Evolutionary conservation across 2,888 invertebrate genomes (phyloP), one percentile per base, ranked within the genome.

Genomic region (Nematopogon swammerdamellus): DNA sequence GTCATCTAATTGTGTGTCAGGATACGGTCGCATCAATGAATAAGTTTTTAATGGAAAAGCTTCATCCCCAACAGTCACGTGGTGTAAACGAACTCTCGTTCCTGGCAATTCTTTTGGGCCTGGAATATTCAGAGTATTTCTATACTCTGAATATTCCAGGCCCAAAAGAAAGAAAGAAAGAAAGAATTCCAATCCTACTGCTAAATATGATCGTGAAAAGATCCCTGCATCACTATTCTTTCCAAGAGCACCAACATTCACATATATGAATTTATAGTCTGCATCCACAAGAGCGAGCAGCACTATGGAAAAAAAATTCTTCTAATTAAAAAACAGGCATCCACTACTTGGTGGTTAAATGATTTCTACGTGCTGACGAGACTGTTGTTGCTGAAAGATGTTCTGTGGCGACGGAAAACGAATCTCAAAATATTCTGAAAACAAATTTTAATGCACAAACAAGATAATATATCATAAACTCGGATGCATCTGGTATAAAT

Each of bases 261-360:
- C 46, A 29, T 46, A 46, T 29, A 46, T 29, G 25, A 46, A 46
- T 20, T 46, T 46, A 46, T 46, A 46, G 25, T 46, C n/a, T n/a
- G 46, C 46, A 25, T 46, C 46, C 17, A 46, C 46, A n/a, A 46
- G 11, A 17, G 29, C 46, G 17, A 46, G 29, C 18, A 29, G 17
- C 17, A 46, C 25, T 25, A 46, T 46, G 17, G 25, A 25, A 25
- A 29, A 46, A n/a, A 14, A 44, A 25, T 25, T 25, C 8, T 25
- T 25, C 5, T 25, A 25, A 25, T 25, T 25, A 25, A 25, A 25
- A 25, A 6, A 25, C 8, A 25, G 25, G 4, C 5, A 25, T 4
- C 25, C 25, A 8, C 25, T 25, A 6, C 8, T 25, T 25, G 4
- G 25, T 25, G 25, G 25, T 4, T 4, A 25, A 6, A 25, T 6